A percentile compares a stretch with the other conserved stretches of the same genome.
These are phyloP conservation scores for Octomys mimax DNA, from an alignment of 2,797 vertebrate species.

Conservation along the genomic window DNA sequence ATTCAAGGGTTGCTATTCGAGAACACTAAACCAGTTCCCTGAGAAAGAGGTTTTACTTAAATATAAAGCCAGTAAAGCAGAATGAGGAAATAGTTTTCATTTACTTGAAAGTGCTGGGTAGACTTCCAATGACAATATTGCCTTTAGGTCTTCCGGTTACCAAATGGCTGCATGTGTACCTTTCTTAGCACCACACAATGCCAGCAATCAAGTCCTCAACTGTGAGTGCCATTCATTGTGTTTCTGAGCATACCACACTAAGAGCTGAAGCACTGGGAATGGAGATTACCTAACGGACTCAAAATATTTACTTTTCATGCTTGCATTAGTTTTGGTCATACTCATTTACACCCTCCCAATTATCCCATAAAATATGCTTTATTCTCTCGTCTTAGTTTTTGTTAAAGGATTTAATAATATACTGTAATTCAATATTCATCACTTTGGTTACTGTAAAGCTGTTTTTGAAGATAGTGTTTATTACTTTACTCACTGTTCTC, in stretches of 20 bases:
- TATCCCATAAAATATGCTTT: background rate
- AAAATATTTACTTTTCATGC: constrained; percentile 38
- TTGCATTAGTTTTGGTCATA: constrained; percentile 25
- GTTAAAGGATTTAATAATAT: constrained; percentile 4
- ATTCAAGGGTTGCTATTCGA: background rate
- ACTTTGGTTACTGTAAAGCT: background rate
- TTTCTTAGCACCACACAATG: background rate
- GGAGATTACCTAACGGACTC: constrained; percentile 1
- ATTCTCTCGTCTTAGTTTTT: background rate
- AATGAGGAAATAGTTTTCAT: background rate
- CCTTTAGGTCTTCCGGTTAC: background rate
- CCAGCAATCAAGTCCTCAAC: background rate
- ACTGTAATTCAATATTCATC: background rate
- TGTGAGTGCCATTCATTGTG: background rate
- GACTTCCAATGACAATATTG: background rate
- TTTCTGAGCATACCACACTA: background rate
- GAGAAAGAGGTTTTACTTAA: background rate
- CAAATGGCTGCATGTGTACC: background rate
- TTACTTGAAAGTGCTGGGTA: background rate
- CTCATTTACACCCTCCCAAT: constrained; percentile 44
- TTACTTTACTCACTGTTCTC: background rate
- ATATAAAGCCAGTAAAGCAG: background rate
- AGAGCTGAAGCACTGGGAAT: background rate
- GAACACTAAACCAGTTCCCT: background rate
- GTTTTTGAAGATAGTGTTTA: constrained; percentile 41